These are phyloP conservation scores for Ispidina picta DNA, from an alignment of 2,797 vertebrate species.

Conservation along the genomic window DNA sequence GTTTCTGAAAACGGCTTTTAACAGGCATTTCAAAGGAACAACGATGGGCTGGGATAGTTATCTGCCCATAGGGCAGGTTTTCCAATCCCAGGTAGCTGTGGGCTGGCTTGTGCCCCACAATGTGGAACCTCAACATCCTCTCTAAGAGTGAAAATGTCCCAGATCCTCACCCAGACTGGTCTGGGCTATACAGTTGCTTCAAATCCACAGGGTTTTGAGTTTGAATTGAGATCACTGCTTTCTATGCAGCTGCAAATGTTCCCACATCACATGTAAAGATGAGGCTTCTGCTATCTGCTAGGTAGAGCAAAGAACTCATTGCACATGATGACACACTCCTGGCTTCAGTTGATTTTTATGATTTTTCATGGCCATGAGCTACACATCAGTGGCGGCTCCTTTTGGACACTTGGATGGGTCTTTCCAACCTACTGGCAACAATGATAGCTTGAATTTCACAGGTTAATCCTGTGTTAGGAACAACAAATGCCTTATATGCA, in stretches of 20 bases:
- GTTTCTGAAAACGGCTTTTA: background rate
- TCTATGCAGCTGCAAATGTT: background rate
- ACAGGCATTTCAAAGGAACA: background rate
- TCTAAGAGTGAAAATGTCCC: background rate
- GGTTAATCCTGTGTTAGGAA: background rate
- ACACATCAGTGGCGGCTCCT: background rate
- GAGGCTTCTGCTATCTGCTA: background rate
- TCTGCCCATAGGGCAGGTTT: background rate
- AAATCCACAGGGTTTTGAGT: background rate
- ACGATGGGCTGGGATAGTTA: fast-evolving
- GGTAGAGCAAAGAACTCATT: fast-evolving
- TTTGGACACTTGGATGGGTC: background rate
- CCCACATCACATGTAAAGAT: background rate
- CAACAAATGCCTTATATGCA: background rate
- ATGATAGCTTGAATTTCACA: background rate
- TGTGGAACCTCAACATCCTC: background rate
- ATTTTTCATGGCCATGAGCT: background rate
- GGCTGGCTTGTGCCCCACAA: background rate
- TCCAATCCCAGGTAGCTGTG: background rate
- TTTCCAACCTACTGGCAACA: background rate
- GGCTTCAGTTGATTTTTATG: background rate
- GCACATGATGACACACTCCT: background rate
- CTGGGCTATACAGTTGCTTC: background rate
- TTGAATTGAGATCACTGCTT: fast-evolving
- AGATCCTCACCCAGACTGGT: background rate